Conservation (phyloP, 2,113 vertebrate species). For the Strix uralensis region DNA sequence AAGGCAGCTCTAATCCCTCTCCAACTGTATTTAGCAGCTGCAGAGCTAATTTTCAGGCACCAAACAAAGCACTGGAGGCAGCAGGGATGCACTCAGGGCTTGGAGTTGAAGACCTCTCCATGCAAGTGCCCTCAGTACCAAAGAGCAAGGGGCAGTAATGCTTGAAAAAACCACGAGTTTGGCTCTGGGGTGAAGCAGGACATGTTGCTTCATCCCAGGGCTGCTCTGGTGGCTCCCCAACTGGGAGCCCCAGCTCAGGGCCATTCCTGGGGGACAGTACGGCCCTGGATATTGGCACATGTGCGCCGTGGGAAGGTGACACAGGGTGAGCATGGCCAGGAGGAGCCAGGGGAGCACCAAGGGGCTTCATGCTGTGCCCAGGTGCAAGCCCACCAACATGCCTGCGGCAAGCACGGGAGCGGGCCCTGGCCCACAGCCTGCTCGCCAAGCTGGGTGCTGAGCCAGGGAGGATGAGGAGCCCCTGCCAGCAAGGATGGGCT, state of each 20-base stretch:
- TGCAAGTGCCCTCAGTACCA: neutral
- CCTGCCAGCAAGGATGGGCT: neutral
- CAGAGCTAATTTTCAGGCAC: neutral
- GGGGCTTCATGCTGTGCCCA: no score
- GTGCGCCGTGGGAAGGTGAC: neutral
- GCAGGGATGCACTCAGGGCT: neutral
- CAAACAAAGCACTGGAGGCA: neutral
- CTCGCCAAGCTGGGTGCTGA: neutral
- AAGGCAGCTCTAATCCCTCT: neutral
- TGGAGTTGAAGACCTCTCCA: neutral
- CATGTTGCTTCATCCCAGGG: neutral
- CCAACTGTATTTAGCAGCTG: neutral
- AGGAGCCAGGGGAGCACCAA: neutral
- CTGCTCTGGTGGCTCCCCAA: neutral
- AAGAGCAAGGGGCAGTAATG: neutral
- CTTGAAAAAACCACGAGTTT: accelerated
- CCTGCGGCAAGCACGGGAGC: neutral
- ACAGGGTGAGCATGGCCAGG: neutral
- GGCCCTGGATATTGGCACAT: neutral
- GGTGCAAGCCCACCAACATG: neutral
- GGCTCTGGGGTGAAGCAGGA: neutral
- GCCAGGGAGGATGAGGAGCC: neutral
- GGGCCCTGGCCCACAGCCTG: neutral
- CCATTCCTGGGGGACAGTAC: neutral
- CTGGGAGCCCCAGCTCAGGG: accelerated